phyloP scores from a whole-genome alignment of 2,797 vertebrate genomes.

The Adrianichthys oophorus region DNA sequence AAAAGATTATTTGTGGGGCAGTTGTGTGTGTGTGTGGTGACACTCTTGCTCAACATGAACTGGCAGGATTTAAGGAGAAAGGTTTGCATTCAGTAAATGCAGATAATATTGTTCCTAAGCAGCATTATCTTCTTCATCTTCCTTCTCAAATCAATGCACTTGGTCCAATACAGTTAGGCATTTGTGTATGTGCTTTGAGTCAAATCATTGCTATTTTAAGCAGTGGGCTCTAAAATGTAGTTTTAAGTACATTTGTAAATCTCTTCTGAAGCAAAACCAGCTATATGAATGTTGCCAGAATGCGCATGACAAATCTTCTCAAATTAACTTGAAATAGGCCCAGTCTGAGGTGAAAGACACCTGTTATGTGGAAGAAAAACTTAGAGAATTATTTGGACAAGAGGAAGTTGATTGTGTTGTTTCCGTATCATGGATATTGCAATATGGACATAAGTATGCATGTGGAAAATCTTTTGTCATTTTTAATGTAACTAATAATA shows the following conservation, averaged over 20 bases:
- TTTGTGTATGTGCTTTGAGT: background rate
- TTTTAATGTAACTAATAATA: no score
- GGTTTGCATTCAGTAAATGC: background rate
- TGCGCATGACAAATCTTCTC: no score
- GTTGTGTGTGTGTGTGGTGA: conserved; percentile 5
- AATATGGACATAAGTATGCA: no score
- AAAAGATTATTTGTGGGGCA: conserved; percentile 22
- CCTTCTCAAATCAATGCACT: background rate
- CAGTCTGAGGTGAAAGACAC: no score
- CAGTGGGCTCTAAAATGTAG: conserved; percentile 1
- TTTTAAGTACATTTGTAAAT: background rate
- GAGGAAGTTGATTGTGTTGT: no score
- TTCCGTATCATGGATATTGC: no score
- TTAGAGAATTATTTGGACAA: no score
- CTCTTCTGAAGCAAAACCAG: no score
- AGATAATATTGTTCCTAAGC: conserved; percentile 1
- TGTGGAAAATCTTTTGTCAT: no score
- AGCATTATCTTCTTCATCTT: background rate
- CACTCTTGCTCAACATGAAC: conserved; percentile 20
- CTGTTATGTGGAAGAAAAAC: no score
- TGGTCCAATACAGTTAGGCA: background rate
- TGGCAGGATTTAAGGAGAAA: conserved; percentile 23
- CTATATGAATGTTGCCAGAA: no score
- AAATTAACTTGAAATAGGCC: no score
- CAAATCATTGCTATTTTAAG: conserved; percentile 1